phyloP scores from a whole-genome alignment of 2,888 invertebrate species.

The Eristalinus aeneus region DNA sequence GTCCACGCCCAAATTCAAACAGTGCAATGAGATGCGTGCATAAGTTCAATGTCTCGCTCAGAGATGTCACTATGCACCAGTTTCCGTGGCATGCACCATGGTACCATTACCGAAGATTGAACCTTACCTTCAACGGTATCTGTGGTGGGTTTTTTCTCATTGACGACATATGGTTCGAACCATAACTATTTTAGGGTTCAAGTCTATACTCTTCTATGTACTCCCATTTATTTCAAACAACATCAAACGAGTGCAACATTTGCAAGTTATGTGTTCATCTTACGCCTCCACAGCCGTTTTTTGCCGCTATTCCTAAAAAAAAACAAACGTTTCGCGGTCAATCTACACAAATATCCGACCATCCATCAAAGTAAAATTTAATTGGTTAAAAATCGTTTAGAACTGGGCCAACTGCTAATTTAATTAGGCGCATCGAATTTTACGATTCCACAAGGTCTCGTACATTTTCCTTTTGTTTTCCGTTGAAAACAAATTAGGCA shows the following conservation, averaged over 20 bases:
- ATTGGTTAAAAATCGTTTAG: slow-evolving; percentile 22
- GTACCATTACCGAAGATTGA: slow-evolving; percentile 13
- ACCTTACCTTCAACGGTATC: slow-evolving; percentile 39
- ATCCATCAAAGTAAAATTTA: neutral
- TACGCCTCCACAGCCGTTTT: neutral
- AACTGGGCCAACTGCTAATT: slow-evolving; percentile 35
- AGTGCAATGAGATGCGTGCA: slow-evolving; percentile 33
- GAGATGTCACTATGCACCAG: slow-evolving; percentile 66
- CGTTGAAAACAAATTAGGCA: slow-evolving; percentile 4
- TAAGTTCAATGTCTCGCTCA: slow-evolving; percentile 54
- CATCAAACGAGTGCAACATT: too few species aligned
- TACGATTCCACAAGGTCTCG: slow-evolving; percentile 28
- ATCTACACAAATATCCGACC: neutral
- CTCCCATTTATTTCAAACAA: neutral
- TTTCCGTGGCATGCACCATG: slow-evolving; percentile 63
- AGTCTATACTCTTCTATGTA: slow-evolving; percentile 9
- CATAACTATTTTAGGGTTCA: slow-evolving; percentile 48
- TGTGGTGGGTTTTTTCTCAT: slow-evolving; percentile 44
- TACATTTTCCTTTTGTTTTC: neutral
- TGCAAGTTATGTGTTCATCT: neutral
- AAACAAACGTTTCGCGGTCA: neutral
- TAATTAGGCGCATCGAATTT: slow-evolving; percentile 47
- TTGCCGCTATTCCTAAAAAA: neutral
- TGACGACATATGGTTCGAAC: slow-evolving; percentile 27
- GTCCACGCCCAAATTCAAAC: slow-evolving; percentile 55